phyloP scores from a whole-genome alignment of 2,888 invertebrate species.

The Brenthis hecate region DNA sequence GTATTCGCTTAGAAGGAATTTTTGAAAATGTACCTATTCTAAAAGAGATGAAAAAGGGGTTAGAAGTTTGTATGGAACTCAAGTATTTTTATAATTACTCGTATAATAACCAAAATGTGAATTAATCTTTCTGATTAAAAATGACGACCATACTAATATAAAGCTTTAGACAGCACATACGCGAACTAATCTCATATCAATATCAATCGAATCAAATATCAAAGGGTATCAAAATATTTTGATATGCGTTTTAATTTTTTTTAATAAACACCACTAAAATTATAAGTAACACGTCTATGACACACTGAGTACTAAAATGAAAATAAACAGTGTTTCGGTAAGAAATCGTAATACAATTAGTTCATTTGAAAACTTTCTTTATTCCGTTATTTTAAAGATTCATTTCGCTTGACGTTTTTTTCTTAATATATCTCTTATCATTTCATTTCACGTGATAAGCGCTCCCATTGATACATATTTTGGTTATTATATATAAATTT shows the following conservation, averaged over 20 bases:
- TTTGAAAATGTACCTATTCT: too few relatives aligned
- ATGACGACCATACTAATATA: too few relatives aligned
- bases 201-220: too few relatives aligned
- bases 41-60: too few relatives aligned
- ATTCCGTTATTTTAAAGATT: neutral
- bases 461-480: slow-evolving; percentile 17
- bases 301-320: slow-evolving; percentile 7
- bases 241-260: neutral
- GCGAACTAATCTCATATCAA: too few relatives aligned
- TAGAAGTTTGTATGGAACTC: too few relatives aligned
- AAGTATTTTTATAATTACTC: too few relatives aligned
- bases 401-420: neutral
- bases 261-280: neutral
- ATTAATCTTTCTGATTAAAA: too few relatives aligned
- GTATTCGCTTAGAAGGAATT: too few relatives aligned
- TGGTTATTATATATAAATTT: neutral
- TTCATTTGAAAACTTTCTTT: neutral
- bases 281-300: neutral
- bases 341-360: neutral
- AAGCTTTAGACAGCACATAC: too few relatives aligned
- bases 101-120: too few relatives aligned
- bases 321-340: neutral
- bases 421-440: slow-evolving; percentile 2
- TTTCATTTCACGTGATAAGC: slow-evolving; percentile 15
- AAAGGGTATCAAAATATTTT: too few relatives aligned